Conservation (phyloP, 2,113 vertebrate species). For the Semicossyphus pulcher region DNA sequence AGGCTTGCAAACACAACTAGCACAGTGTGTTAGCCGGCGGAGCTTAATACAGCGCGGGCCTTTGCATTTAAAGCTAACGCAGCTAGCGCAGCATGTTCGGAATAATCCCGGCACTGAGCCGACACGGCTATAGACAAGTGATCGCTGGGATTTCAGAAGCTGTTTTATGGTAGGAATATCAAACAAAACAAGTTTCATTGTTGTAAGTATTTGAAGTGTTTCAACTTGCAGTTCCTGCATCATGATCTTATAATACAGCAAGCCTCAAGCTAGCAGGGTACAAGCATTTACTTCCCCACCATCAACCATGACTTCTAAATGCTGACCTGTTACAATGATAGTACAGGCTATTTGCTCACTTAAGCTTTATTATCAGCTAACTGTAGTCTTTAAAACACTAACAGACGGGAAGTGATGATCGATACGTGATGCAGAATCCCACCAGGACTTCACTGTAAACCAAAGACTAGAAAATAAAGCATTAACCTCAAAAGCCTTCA, state of each 20-base stretch:
- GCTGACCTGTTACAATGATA: not conserved
- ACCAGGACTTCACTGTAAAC: conserved; percentile 23
- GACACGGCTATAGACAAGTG: not conserved
- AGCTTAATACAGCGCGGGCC: conserved; percentile 11
- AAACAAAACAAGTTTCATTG: not conserved
- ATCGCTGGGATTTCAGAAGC: not conserved
- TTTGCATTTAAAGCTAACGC: conserved; percentile 10
- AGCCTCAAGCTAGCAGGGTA: not conserved
- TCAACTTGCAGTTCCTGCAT: not conserved
- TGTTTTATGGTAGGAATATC: not conserved
- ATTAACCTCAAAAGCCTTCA: conserved; percentile 46
- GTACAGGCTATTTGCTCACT: not conserved
- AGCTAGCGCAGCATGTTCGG: not conserved
- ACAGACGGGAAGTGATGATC: conserved; percentile 35
- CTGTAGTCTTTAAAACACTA: conserved; percentile 27
- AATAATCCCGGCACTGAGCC: not conserved
- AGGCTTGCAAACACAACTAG: conserved; percentile 32
- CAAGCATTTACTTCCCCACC: not conserved
- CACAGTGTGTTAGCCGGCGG: conserved; percentile 15
- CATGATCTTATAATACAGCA: not conserved
- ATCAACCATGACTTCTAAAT: not conserved
- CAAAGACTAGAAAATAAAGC: conserved; percentile 42
- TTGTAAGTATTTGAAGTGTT: too few species aligned
- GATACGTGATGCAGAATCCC: conserved; percentile 37
- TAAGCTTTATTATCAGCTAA: conserved; percentile 20